Evolutionary conservation across 2,113 vertebrate species (phyloP), one percentile per base, ranked within the genome.

Genomic region (Addax nasomaculatus): DNA sequence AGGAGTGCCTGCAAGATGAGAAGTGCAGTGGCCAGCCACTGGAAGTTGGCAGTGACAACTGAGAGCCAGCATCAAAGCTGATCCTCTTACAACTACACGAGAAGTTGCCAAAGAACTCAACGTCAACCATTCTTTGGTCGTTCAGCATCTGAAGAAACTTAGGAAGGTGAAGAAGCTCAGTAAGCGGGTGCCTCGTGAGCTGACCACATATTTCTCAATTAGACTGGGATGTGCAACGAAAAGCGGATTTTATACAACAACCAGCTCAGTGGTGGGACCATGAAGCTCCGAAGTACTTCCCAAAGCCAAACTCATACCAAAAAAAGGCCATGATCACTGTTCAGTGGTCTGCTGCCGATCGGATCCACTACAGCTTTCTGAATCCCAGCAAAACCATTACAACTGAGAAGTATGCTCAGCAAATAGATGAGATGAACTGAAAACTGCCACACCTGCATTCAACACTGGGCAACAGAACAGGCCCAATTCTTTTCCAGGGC

Each of bases 121-220:
- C 10, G 0, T 23, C n/a, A 6, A 39, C 67, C 67, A 39, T 27
- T 14, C 39, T 43, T 43, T 0, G 1, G 39, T 27, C 7, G 6
- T 43, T 14, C 23, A 27, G 39, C 23, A 76, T 43, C 27, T 27
- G 39, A 43, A 43, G 70, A 2, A 76, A 15, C 23, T 17, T 43
- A 17, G 64, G 21, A 36, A 70, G 21, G 23, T 43, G 21, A 43
- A 76, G 27, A 76, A 27, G 70, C 6, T 76, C 39, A 27, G 15
- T 43, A 27, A 43, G 70, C 1, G 6, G 36, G 23, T 76, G 23
- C 39, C 39, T 43, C 39, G 27, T 15, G 36, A 76, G 23, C 23
- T 25, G 70, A 43, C 12, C 39, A 27, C 23, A 43, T 14, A 14
- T 27, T 76, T 76, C 70, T 70, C n/a, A 70, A 6, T 36, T n/a